Evolutionary conservation across 2,888 invertebrate genomes (phyloP).

Genomic region (Cecidostiba fungosa): DNA sequence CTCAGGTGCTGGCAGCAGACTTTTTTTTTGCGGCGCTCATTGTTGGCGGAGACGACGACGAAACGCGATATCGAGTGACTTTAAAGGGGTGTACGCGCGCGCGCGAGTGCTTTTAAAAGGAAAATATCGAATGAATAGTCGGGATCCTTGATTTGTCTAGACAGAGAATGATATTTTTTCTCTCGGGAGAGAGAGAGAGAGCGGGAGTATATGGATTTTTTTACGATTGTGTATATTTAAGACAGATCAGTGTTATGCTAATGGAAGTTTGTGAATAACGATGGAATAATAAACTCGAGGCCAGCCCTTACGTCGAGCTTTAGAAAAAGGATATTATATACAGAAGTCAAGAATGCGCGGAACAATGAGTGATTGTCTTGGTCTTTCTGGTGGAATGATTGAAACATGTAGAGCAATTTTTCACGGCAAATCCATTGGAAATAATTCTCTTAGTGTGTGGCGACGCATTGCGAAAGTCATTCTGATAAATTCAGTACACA

Average conservation of each 20-base stretch:
- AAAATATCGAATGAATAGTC: constrained; percentile 14
- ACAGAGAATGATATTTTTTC: constrained; percentile 1
- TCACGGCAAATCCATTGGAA: not conserved
- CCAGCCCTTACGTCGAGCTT: not conserved
- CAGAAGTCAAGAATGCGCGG: not conserved
- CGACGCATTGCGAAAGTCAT: not conserved
- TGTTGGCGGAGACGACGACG: not conserved
- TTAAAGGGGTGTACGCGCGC: constrained; percentile 26
- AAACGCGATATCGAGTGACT: constrained; percentile 56
- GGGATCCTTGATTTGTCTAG: constrained; percentile 1
- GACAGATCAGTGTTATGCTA: not conserved
- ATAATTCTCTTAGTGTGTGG: not conserved
- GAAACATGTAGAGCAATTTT: constrained; percentile 1
- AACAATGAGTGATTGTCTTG: constrained; percentile 11
- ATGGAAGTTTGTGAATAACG: not conserved
- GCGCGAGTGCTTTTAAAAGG: constrained; percentile 2
- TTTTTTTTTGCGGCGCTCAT: constrained; percentile 15
- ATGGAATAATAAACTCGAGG: constrained; percentile 1
- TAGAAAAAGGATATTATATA: not conserved
- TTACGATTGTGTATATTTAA: constrained; percentile 4
- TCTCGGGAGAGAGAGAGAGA: not conserved
- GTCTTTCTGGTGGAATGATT: not conserved
- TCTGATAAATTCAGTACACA: constrained; percentile 1
- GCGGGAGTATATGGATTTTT: not conserved
- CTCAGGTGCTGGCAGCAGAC: not conserved